Evolutionary conservation across 2,888 invertebrate species (phyloP).

Genomic region (Sphaeridia pumilis): DNA sequence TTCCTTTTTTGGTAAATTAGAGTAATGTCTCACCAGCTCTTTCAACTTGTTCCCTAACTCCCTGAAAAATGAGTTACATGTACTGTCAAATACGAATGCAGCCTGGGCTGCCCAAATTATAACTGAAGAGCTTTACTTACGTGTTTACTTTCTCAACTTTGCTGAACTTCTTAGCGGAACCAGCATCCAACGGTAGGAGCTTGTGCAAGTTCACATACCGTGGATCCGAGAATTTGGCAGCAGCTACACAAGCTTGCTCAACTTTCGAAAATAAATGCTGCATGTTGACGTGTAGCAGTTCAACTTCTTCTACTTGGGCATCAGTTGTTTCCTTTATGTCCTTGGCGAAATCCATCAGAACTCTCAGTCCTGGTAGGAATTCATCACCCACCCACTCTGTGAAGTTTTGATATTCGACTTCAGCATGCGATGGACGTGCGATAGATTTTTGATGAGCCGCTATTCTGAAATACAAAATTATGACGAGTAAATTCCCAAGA

Average conservation of each 20-base stretch:
- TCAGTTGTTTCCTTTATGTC: constrained; percentile 14
- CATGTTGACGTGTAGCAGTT: constrained; percentile 1
- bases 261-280: constrained; percentile 10
- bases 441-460: background rate
- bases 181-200: constrained; percentile 8
- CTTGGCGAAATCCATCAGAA: constrained; percentile 8
- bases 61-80: background rate
- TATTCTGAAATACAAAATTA: background rate
- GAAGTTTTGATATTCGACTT: background rate
- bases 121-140: constrained; percentile 2
- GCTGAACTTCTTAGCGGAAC: constrained; percentile 1
- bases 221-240: constrained; percentile 8
- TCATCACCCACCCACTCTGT: background rate
- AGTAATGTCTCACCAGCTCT: constrained; percentile 4
- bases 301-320: constrained; percentile 13
- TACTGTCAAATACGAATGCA: background rate
- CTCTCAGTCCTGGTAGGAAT: constrained; percentile 1
- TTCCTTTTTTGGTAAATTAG: background rate
- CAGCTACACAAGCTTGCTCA: constrained; percentile 10
- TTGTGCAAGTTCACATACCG: constrained; percentile 4
- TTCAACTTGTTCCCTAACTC: constrained; percentile 9
- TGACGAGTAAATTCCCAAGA: background rate
- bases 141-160: constrained; percentile 6
- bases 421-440: background rate
- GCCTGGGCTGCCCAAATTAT: background rate